Evolutionary conservation across 1,140 invertebrate genomes (phyloP).

Genomic region (Pseudomyrmex concolor): DNA sequence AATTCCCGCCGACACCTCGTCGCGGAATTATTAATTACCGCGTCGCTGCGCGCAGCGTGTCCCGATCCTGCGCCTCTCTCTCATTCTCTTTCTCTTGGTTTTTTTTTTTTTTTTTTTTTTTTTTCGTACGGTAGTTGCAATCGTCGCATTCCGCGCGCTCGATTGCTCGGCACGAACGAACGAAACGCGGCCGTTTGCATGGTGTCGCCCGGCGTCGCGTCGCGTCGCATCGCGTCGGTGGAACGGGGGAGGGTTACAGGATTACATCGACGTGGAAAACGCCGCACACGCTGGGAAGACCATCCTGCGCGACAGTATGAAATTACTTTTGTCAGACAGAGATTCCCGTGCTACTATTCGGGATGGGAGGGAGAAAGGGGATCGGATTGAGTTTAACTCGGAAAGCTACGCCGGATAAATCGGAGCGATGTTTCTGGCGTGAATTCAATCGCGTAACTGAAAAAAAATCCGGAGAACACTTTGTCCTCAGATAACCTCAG

Average conservation of each 20-base stretch:
- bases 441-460: constrained; percentile 36
- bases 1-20: constrained; percentile 59
- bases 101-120: constrained; percentile 58
- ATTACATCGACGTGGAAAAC: constrained; percentile 69
- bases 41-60: constrained; percentile 59
- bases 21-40: constrained; percentile 76
- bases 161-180: constrained; percentile 69
- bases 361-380: not conserved
- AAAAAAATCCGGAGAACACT: constrained; percentile 23
- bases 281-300: constrained; percentile 24
- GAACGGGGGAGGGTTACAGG: constrained; percentile 64
- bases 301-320: constrained; percentile 40
- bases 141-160: constrained; percentile 68
- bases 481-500: not conserved
- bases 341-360: not conserved
- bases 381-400: constrained; percentile 58
- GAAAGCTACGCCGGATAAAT: constrained; percentile 26
- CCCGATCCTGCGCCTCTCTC: constrained; percentile 22
- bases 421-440: constrained; percentile 36
- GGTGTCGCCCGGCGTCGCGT: constrained; percentile 56
- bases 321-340: constrained; percentile 63
- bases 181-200: constrained; percentile 66
- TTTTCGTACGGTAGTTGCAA: constrained; percentile 47
- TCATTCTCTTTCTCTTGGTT: not conserved
- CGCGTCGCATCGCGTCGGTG: constrained; percentile 36